Percentiles rank a stretch among this genome's conserved stretches.
These are phyloP conservation scores for Entelurus aequoreus DNA, from an alignment of 2,113 vertebrate genomes.

Conservation along the genomic window DNA sequence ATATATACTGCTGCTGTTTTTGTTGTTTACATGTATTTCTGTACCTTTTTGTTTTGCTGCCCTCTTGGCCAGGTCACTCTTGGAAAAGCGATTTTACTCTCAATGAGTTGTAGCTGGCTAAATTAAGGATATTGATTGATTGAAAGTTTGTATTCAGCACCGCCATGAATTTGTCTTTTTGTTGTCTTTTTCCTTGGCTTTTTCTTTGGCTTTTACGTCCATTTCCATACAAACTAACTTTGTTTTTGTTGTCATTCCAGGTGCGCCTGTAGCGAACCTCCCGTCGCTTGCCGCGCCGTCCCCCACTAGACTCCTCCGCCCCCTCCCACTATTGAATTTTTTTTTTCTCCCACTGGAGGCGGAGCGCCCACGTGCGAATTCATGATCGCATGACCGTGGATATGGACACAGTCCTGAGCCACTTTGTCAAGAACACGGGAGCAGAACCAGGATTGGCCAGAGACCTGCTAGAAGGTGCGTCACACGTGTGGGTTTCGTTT, in stretches of 20 bases:
- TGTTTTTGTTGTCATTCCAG: conserved; percentile 30
- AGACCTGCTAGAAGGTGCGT: conserved; percentile 87
- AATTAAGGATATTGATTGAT: too few species aligned
- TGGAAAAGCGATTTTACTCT: too few species aligned
- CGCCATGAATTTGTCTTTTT: too few species aligned
- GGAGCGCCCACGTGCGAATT: conserved; percentile 58
- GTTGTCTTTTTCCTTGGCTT: neutral
- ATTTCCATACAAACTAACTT: too few species aligned
- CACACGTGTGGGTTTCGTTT: neutral
- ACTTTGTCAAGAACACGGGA: conserved; percentile 98
- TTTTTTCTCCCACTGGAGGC: conserved; percentile 45
- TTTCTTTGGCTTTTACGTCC: neutral
- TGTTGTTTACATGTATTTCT: too few species aligned
- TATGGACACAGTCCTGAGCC: conserved; percentile 96
- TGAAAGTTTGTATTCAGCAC: too few species aligned
- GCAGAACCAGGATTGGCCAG: conserved; percentile 93
- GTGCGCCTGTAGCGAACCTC: conserved; percentile 33
- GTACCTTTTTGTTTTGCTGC: too few species aligned
- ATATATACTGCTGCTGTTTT: too few species aligned
- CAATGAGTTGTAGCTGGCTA: too few species aligned
- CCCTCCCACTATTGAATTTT: neutral
- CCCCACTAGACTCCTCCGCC: conserved; percentile 3
- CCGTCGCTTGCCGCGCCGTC: conserved; percentile 1
- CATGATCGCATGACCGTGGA: conserved; percentile 88
- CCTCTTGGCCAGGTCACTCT: too few species aligned